Evolutionary conservation across 2,113 vertebrate genomes (phyloP), one percentile per base, ranked within the genome.

Genomic region (Rhabdomys dilectus): DNA sequence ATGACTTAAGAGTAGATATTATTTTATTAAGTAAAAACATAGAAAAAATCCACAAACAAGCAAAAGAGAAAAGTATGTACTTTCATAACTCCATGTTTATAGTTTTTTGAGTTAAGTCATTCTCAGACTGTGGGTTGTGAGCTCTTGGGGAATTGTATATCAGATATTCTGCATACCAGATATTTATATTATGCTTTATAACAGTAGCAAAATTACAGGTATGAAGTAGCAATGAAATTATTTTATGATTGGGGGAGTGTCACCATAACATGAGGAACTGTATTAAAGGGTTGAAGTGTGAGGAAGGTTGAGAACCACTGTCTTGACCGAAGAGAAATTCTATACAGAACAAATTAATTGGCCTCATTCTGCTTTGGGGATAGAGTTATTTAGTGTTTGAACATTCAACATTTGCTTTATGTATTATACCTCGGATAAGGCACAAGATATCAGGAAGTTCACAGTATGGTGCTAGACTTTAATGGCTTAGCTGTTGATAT

Each of bases 21-120:
- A 51, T 78, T 93, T 94, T 68, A n/a, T 81, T 78, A 36, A 58
- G 82, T 53, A 88, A 82, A 82, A 88, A 94, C 86, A 87, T 5
- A 58, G n/a, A 84, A 92, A 94, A 92, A 94, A 94, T 72, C 17
- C 24, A 90, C 70, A 91, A 88, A 68, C 21, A 56, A 24, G 31
- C 13, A 29, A 64, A 81, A 89, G 85, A 9, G 7, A 7, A 3
- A 91, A 89, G 89, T 10, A 19, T 81, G 93, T 82, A 15, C 17
- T 76, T 94, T 84, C 48, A 68, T 60, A 80, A 90, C 48, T 51
- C 45, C 13, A 80, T 73, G 6, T 42, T 84, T 94, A 53, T 75
- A 13, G 42, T 82, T 36, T 76, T 93, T 70, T 51, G 31, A 91
- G 78, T 73, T 21, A 70, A 82, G 17, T 24, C 5, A 1, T 39